Evolutionary conservation across 2,797 vertebrate genomes (phyloP).

Genomic region (Phoxinus dragarum): DNA sequence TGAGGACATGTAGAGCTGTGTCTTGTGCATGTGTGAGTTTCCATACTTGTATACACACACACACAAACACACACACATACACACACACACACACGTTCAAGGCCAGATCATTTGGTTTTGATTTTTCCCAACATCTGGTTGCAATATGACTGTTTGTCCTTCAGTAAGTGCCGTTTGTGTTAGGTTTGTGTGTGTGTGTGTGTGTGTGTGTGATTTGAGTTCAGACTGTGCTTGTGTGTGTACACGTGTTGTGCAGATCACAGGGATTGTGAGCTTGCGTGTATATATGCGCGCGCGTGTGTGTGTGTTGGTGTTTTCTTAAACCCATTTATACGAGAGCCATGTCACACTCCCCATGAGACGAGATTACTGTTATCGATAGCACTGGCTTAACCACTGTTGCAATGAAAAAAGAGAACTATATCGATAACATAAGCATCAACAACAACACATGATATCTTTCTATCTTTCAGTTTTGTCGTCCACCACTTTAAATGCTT

Average conservation of each 20-base stretch:
- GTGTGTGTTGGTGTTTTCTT: constrained; percentile 7
- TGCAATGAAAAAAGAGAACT: no score
- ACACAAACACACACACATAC: no score
- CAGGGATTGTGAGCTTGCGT: not conserved
- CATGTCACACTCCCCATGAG: constrained; percentile 45
- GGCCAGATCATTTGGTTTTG: constrained; percentile 75
- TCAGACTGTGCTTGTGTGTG: not conserved
- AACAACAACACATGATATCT: no score
- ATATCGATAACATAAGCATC: no score
- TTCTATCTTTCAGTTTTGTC: no score
- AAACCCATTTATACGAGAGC: constrained; percentile 36
- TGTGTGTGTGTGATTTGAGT: constrained; percentile 7
- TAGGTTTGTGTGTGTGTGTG: constrained; percentile 28
- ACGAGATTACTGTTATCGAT: constrained; percentile 37
- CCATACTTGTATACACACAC: constrained; percentile 59
- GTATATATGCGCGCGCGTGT: not conserved
- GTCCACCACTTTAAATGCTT: no score
- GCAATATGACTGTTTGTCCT: constrained; percentile 65
- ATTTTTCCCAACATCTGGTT: constrained; percentile 77
- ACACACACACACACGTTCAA: constrained; percentile 59
- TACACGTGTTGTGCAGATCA: constrained; percentile 21
- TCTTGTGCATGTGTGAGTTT: constrained; percentile 42
- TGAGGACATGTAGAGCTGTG: constrained; percentile 57
- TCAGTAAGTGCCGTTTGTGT: constrained; percentile 41
- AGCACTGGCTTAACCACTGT: constrained; percentile 19